Conservation (phyloP, 2,888 invertebrate genomes). For the Parochlus steinenii region DNA sequence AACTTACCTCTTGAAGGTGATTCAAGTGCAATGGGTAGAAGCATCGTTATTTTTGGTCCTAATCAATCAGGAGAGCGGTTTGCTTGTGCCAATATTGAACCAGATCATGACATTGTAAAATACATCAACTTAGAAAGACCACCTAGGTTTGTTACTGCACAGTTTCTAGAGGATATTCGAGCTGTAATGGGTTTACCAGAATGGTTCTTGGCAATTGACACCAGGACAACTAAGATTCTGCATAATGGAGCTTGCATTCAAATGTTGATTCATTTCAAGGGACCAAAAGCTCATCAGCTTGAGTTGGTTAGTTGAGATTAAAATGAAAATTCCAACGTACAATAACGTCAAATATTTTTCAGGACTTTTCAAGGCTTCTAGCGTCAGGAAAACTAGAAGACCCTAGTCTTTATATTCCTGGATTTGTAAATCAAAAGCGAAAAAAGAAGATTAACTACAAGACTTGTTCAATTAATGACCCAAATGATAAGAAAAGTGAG, state of each 20-base stretch:
- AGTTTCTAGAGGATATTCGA: conserved; percentile 68
- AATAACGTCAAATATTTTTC: neutral
- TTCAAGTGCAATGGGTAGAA: conserved; percentile 64
- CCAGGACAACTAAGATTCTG: conserved; percentile 57
- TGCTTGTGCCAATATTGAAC: conserved; percentile 83
- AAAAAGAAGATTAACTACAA: conserved; percentile 55
- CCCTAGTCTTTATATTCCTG: conserved; percentile 63
- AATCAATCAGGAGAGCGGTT: conserved; percentile 52
- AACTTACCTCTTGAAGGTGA: conserved; percentile 73
- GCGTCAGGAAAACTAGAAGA: conserved; percentile 55
- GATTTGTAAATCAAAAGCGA: conserved; percentile 51
- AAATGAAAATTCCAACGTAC: neutral
- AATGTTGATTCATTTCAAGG: conserved; percentile 72
- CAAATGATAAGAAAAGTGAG: conserved; percentile 44
- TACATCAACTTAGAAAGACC: conserved; percentile 75
- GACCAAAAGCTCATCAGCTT: conserved; percentile 58
- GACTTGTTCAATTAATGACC: conserved; percentile 59
- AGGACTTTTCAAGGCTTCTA: conserved; percentile 53
- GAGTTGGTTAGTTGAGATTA: conserved; percentile 42
- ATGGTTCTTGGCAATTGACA: conserved; percentile 79
- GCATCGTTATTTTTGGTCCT: conserved; percentile 68
- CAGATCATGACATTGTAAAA: conserved; percentile 80
- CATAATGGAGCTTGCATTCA: conserved; percentile 70
- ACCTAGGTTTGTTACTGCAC: conserved; percentile 73
- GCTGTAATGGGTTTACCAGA: conserved; percentile 71